Evolutionary conservation across 2,113 vertebrate species (phyloP).

Genomic region (Sapajus apella): DNA sequence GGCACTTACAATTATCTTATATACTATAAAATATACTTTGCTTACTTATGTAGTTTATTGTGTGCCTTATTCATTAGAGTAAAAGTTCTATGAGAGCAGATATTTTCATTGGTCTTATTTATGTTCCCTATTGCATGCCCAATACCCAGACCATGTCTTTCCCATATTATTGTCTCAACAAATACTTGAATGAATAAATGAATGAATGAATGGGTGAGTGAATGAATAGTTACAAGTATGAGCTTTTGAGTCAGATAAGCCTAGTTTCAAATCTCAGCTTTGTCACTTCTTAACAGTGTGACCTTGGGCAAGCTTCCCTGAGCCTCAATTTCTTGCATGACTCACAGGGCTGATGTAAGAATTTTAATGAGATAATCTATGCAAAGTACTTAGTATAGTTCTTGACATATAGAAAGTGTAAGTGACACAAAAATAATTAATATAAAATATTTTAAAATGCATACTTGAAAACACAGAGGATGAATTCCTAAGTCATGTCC

Average conservation of each 20-base stretch:
- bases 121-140: neutral
- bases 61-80: neutral
- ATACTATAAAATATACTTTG: neutral
- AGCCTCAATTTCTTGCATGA: conserved; percentile 59
- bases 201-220: neutral
- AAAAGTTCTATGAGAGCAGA: neutral
- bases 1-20: neutral
- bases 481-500: neutral
- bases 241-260: conserved; percentile 7
- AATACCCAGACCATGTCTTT: neutral
- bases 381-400: neutral
- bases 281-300: neutral
- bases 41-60: neutral
- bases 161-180: neutral
- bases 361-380: conserved; percentile 52
- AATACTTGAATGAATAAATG: conserved; percentile 15
- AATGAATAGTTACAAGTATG: neutral
- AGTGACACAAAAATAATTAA: neutral
- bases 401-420: conserved; percentile 1
- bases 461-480: conserved; percentile 5
- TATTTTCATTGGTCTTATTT: neutral
- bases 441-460: conserved; percentile 8
- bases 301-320: conserved; percentile 2
- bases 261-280: conserved; percentile 27
- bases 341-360: conserved; percentile 52